phyloP scores from a whole-genome alignment of 92 coral and sea anemone species.

The Umimayanthus kanabou region DNA sequence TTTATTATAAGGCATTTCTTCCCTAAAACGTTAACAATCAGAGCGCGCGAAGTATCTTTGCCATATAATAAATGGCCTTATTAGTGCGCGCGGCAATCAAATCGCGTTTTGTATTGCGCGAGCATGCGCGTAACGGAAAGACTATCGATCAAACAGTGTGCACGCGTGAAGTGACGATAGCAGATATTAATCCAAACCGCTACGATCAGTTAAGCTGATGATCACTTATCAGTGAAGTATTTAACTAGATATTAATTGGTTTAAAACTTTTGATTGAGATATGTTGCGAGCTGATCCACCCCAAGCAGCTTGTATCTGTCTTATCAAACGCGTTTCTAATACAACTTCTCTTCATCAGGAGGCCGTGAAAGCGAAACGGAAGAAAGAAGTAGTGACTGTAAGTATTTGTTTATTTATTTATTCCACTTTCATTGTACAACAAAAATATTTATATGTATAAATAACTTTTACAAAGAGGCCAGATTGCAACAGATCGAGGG shows the following conservation, averaged over 20 bases:
- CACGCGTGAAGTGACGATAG: not conserved
- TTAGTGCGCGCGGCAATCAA: too few species aligned
- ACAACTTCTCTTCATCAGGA: constrained; percentile 6
- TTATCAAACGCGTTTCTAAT: constrained; percentile 6
- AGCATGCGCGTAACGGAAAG: too few species aligned
- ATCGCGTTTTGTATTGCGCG: too few species aligned
- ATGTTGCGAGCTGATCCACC: not conserved
- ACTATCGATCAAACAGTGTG: not conserved
- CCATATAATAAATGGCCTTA: too few species aligned
- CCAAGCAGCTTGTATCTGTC: not conserved
- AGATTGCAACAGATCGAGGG: too few species aligned
- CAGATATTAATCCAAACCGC: not conserved
- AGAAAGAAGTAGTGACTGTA: constrained; percentile 18
- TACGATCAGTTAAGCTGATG: not conserved
- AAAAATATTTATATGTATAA: too few species aligned
- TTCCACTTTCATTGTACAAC: too few species aligned
- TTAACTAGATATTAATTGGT: not conserved
- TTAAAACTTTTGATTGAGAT: not conserved
- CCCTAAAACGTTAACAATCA: too few species aligned
- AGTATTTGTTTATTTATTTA: not conserved
- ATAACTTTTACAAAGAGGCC: too few species aligned
- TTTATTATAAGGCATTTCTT: too few species aligned
- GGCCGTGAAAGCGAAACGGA: constrained; percentile 27
- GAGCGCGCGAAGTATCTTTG: too few species aligned
- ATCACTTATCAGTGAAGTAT: not conserved